Evolutionary conservation across 2,888 invertebrate genomes (phyloP).

Genomic region (Hydroisotoma schaefferi): DNA sequence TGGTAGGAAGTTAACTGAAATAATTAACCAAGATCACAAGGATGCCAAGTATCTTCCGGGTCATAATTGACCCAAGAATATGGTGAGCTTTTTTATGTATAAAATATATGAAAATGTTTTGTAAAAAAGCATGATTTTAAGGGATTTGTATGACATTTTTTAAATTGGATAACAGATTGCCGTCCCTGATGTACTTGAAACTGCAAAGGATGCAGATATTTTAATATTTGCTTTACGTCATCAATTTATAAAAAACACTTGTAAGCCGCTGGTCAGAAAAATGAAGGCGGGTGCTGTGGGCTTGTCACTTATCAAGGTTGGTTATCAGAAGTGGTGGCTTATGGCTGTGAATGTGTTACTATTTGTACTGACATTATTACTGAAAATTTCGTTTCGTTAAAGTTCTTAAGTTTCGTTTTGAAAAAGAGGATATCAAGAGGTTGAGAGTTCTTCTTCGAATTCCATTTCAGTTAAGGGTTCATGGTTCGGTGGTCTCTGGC

Average conservation of each 20-base stretch:
- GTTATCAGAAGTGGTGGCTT: too few species aligned
- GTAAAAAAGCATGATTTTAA: too few species aligned
- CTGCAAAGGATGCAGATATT: slow-evolving; percentile 88
- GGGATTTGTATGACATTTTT: not conserved
- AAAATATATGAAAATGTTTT: too few species aligned
- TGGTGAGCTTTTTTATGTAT: too few species aligned
- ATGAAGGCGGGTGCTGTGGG: slow-evolving; percentile 88
- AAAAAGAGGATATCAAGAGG: not conserved
- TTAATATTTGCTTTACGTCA: slow-evolving; percentile 96
- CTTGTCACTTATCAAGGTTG: slow-evolving; percentile 91
- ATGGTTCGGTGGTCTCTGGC: too few species aligned
- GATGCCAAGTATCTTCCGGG: slow-evolving; percentile 98
- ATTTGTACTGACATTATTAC: too few species aligned
- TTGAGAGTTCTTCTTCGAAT: not conserved
- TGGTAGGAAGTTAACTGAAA: slow-evolving; percentile 91
- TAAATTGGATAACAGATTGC: slow-evolving; percentile 72
- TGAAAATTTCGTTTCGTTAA: too few species aligned
- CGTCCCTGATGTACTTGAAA: slow-evolving; percentile 82
- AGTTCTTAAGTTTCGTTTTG: not conserved
- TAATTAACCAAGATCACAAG: slow-evolving; percentile 95
- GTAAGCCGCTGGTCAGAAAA: slow-evolving; percentile 77
- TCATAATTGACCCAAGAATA: slow-evolving; percentile 86
- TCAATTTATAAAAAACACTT: slow-evolving; percentile 87
- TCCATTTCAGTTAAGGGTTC: too few species aligned
- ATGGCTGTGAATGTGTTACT: too few species aligned